phyloP scores from a whole-genome alignment of 2,113 vertebrate species.

The Micromys minutus region DNA sequence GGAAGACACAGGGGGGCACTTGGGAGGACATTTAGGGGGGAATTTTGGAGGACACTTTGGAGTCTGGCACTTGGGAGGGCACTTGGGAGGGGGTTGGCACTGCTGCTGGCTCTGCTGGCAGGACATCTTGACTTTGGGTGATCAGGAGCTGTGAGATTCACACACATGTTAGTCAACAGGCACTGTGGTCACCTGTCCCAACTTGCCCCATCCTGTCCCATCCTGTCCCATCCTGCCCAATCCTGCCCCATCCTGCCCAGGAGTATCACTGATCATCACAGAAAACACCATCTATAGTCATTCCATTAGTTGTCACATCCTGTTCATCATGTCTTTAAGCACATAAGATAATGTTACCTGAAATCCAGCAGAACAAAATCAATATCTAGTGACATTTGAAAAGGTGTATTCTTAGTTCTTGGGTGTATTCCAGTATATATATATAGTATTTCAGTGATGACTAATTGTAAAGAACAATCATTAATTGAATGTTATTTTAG shows the following conservation, averaged over 20 bases:
- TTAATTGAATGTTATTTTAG: neutral
- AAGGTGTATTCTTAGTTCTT: neutral
- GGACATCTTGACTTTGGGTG: neutral
- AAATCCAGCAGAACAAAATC: neutral
- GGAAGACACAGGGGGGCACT: neutral
- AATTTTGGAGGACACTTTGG: too few species aligned
- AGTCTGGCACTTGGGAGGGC: neutral
- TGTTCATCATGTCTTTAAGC: neutral
- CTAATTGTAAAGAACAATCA: neutral
- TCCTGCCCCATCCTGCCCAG: accelerated
- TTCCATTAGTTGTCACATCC: neutral
- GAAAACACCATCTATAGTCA: neutral
- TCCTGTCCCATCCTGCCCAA: neutral
- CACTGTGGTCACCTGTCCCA: accelerated
- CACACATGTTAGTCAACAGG: neutral
- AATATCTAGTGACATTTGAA: too few species aligned
- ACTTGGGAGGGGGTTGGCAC: slow-evolving; percentile 7
- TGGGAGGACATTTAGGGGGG: neutral
- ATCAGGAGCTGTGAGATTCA: neutral
- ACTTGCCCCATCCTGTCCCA: neutral
- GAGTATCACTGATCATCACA: neutral
- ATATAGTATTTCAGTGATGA: neutral
- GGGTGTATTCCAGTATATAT: too few species aligned
- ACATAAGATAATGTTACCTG: neutral
- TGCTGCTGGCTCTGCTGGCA: neutral